Percentiles rank a stretch among this genome's conserved stretches.
Conservation (phyloP, 2,797 vertebrate genomes). For the Melanotaenia parkinsoni region DNA sequence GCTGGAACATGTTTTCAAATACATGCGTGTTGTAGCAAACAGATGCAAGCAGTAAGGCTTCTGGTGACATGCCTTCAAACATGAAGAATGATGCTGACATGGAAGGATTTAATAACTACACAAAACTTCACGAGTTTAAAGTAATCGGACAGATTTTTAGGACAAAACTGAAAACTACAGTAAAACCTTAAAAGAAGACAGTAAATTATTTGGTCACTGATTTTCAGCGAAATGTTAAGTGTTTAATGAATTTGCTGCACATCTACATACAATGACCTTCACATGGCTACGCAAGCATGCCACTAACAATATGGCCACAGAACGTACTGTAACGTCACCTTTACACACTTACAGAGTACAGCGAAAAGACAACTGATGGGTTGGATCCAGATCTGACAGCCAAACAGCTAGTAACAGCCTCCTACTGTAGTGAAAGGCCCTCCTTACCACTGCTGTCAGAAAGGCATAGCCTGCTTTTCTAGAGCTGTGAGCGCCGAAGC, state of each 20-base stretch:
- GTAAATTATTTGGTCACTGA: background rate
- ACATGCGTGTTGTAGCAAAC: constrained; percentile 73
- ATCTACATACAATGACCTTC: constrained; percentile 46
- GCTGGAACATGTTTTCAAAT: constrained; percentile 32
- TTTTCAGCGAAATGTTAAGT: background rate
- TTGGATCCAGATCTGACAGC: constrained; percentile 74
- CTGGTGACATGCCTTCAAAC: constrained; percentile 54
- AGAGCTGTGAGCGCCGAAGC: constrained; percentile 71
- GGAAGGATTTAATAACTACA: constrained; percentile 31
- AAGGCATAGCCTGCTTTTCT: constrained; percentile 81
- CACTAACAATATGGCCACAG: constrained; percentile 79
- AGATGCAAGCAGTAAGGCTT: constrained; percentile 66
- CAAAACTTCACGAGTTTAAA: constrained; percentile 18
- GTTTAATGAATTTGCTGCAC: constrained; percentile 18
- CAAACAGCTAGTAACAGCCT: constrained; percentile 71
- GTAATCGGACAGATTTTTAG: constrained; percentile 16
- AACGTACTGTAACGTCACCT: constrained; percentile 73
- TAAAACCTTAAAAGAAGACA: background rate
- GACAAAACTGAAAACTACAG: constrained; percentile 8
- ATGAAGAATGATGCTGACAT: constrained; percentile 58
- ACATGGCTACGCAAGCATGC: constrained; percentile 81
- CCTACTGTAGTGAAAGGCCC: constrained; percentile 58
- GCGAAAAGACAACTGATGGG: constrained; percentile 80
- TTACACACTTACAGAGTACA: constrained; percentile 80
- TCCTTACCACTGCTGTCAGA: constrained; percentile 83